A percentile compares a stretch with the other conserved stretches of the same genome.
Conservation (phyloP, 2,113 vertebrate species). For the Tympanuchus pallidicinctus region DNA sequence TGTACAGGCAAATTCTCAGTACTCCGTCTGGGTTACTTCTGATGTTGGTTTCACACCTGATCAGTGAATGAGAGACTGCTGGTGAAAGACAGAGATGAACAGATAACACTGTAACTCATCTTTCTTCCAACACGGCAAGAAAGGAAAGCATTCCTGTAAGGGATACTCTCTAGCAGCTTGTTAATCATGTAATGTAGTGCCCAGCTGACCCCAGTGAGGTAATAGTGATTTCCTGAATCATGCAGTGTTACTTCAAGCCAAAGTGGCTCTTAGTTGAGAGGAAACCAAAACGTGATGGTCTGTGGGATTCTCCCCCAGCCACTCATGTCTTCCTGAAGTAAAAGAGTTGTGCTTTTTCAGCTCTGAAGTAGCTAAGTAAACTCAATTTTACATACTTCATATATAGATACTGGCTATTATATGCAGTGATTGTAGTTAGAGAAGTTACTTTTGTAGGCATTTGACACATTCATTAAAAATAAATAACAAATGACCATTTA, state of each 20-base stretch:
- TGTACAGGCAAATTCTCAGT: background rate
- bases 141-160: background rate
- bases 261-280: background rate
- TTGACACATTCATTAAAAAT: background rate
- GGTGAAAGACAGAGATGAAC: rapidly evolving
- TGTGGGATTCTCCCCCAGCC: background rate
- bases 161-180: background rate
- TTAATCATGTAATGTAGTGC: background rate
- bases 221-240: background rate
- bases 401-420: background rate
- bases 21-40: background rate
- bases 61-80: background rate
- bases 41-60: background rate
- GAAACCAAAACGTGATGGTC: background rate
- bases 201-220: background rate
- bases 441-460: background rate
- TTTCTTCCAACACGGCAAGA: background rate
- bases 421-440: background rate
- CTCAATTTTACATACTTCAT: background rate
- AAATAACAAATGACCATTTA: rapidly evolving
- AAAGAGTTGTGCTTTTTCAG: background rate
- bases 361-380: background rate
- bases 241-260: background rate
- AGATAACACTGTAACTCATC: rapidly evolving
- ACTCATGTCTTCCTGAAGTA: background rate